Evolutionary conservation across 2,797 vertebrate species (phyloP).

Genomic region (Onychomys leucogaster): DNA sequence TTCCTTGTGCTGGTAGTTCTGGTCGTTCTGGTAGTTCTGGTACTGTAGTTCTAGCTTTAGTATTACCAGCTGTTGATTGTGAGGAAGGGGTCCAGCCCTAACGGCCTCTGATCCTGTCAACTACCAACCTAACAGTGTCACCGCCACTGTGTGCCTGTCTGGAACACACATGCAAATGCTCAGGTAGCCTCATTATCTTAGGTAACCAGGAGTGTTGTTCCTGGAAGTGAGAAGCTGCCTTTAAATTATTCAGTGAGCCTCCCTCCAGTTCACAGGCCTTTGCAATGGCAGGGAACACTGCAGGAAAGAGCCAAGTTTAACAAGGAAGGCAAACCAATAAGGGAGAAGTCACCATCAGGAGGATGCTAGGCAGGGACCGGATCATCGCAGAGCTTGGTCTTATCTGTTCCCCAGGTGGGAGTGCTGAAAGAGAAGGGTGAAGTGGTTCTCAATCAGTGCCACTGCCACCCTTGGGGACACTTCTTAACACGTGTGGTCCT

Average conservation of each 20-base stretch:
- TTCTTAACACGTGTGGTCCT: neutral
- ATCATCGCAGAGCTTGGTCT: neutral
- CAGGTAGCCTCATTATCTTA: conserved; percentile 41
- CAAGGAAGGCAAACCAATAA: neutral
- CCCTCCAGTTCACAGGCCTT: neutral
- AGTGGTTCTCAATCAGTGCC: neutral
- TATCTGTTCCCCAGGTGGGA: neutral
- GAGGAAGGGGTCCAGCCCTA: neutral
- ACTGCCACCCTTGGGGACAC: too few species aligned
- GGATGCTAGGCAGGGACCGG: neutral
- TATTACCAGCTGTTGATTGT: neutral
- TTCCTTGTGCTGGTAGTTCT: neutral
- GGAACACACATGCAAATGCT: neutral
- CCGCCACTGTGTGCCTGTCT: neutral
- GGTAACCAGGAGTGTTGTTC: conserved; percentile 28
- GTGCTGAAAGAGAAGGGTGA: neutral
- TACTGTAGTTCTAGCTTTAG: neutral
- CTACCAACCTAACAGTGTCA: neutral
- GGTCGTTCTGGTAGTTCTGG: neutral
- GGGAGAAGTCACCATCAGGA: neutral
- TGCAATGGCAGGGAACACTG: neutral
- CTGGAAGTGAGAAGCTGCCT: conserved; percentile 52
- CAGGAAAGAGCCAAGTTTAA: neutral
- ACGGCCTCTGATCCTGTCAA: neutral
- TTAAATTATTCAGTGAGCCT: conserved; percentile 72